Conservation (phyloP, 2,113 vertebrate species). For the Bucco capensis region DNA sequence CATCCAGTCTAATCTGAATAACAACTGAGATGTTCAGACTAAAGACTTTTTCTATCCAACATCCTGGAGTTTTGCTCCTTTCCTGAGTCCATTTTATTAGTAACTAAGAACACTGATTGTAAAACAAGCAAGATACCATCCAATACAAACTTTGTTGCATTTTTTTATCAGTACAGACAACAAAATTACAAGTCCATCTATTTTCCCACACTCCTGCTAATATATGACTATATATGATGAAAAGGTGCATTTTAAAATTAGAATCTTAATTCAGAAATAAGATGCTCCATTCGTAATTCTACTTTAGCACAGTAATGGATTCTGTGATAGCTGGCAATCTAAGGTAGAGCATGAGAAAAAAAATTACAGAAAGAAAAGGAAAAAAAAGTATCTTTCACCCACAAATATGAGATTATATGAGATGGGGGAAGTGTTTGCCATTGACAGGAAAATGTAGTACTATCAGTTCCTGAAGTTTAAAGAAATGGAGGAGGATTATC, state of each 20-base stretch:
- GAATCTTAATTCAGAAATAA: background rate
- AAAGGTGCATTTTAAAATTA: background rate
- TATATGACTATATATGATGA: background rate
- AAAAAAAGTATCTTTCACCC: background rate
- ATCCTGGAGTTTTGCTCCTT: background rate
- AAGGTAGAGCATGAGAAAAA: background rate
- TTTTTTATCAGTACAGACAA: constrained; percentile 15
- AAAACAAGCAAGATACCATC: constrained; percentile 36
- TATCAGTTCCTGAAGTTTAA: background rate
- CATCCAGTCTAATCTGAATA: background rate
- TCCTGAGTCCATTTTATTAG: constrained; percentile 26
- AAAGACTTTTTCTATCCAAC: background rate
- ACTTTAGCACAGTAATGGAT: background rate
- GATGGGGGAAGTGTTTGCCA: background rate
- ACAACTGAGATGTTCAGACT: constrained; percentile 16
- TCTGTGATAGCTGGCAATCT: background rate
- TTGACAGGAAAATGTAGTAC: constrained; percentile 1
- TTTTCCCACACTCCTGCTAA: background rate
- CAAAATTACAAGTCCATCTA: constrained; percentile 20
- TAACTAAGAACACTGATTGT: constrained; percentile 40
- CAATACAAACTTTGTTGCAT: constrained; percentile 9
- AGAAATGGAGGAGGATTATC: background rate
- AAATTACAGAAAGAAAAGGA: background rate
- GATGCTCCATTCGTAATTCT: background rate
- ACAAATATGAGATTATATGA: background rate